Conservation (phyloP, 2,113 vertebrate species). For the Nycticryphes semicollaris region DNA sequence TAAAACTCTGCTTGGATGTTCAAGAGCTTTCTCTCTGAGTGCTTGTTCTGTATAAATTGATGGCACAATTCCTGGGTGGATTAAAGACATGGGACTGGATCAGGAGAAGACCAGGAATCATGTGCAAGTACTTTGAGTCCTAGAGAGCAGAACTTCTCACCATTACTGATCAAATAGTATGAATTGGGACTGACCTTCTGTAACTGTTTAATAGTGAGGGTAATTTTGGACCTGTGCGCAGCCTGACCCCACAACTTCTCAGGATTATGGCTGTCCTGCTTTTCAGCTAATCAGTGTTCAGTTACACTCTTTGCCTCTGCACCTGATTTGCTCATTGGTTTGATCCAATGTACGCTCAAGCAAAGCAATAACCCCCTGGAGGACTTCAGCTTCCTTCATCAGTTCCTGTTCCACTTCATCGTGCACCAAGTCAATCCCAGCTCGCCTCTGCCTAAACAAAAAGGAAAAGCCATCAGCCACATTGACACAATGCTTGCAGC, state of each 20-base stretch:
- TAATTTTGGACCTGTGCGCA: not conserved
- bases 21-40: too few species aligned
- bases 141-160: not conserved
- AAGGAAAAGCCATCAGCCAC: not conserved
- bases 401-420: constrained; percentile 86
- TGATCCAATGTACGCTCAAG: constrained; percentile 83
- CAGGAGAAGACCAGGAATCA: not conserved
- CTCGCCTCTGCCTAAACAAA: constrained; percentile 78
- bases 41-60: too few species aligned
- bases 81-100: not conserved
- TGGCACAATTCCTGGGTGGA: not conserved
- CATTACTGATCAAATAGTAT: not conserved
- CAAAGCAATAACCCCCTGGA: constrained; percentile 74
- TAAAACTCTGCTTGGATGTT: too few species aligned
- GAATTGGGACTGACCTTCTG: not conserved
- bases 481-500: not conserved
- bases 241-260: not conserved
- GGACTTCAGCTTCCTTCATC: constrained; percentile 81
- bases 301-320: not conserved
- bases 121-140: not conserved
- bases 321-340: constrained; percentile 90
- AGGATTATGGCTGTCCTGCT: not conserved
- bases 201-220: not conserved
- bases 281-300: not conserved
- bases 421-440: constrained; percentile 78